Evolutionary conservation across 2,797 vertebrate species (phyloP), one percentile per base, ranked within the genome.

Genomic region (Dendrocincla fuliginosa): DNA sequence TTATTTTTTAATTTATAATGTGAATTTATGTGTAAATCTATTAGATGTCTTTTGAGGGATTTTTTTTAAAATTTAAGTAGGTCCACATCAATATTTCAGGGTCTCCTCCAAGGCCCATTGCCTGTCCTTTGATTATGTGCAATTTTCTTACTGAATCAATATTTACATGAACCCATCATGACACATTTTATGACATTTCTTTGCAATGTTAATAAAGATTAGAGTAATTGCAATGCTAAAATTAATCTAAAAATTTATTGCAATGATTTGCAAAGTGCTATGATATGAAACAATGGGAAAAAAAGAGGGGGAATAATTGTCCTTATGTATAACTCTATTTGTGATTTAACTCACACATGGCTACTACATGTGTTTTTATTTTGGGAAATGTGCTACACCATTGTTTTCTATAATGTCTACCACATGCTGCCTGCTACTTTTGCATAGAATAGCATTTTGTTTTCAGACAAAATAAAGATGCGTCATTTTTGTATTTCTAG

Each of bases 401-500:
- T 95, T 95, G 73, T 96, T 91, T 93, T 92, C 28, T 89, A 33
- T 91, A 96, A 95, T 85, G 28, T 84, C 50, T 94, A 67, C 84
- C 89, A 93, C 65, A 95, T 97, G 89, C 42, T 94, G 56, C 28
- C 28, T 41, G 28, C 52, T 92, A 35, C 8, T 77, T 83, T 95
- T 91, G 39, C 44, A 59, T 13, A 67, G 33, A 93, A 57, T 24
- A 71, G 10, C 16, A 78, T 71, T 64, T 73, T 71, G 9, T 50
- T 65, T 10, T 27, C 19, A 85, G 76, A 69, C n/a, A 89, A 89
- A 90, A 88, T 78, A 77, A 82, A 91, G 20, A 53, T 22, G 47
- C 10, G 9, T 59, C 78, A 39, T 90, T 94, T 84, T 92, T 27
- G 25, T 73, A 53, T 71, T 91, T 93, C n/a, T 80, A 57, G 71